Evolutionary conservation across 2,797 vertebrate species (phyloP), one percentile per base, ranked within the genome.

Genomic region (Sebastes dallii): DNA sequence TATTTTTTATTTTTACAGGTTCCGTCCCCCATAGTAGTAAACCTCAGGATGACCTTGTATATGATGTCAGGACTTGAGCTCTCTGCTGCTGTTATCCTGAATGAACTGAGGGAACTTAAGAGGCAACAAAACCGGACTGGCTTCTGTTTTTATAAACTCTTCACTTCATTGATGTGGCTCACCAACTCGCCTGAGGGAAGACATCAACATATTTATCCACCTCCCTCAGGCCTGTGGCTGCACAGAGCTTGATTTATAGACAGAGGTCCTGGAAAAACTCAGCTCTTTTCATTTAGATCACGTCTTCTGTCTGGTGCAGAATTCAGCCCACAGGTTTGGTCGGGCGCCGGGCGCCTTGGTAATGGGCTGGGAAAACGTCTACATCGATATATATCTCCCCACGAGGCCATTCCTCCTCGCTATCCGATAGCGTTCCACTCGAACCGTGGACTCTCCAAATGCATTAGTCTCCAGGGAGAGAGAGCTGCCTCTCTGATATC

Each of bases 311-410:
- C 80, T 79, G 73, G 68, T 5, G 36, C 78, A 80, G 81, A 86
- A 86, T 78, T 79, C 83, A 65, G 77, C 89, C 88, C 79, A 56
- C 75, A 68, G 86, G 92, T 82, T 87, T 90, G 83, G 92, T 88
- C 88, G 80, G 84, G 78, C 39, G n/a, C 86, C 60, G 34, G 80
- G 75, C 39, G 77, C 66, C 54, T 62, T 3, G 65, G 87, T 93
- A 93, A 92, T 93, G 90, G 85, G 80, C 76, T 86, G 72, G 82
- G 78, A 91, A 92, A 92, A 92, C 65, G 90, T 92, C 90, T 72
- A 75, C 84, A 89, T 91, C 89, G 27, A 94, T 94, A 92, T 94
- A 92, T 84, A 91, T 93, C 89, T 92, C 89, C 88, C 84, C 80
- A 66, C 30, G 68, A 83, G 89, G 69, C 84, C 86, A 77, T 89